Conservation (phyloP, 2,797 vertebrate genomes). For the Brachyalestes nurse region DNA sequence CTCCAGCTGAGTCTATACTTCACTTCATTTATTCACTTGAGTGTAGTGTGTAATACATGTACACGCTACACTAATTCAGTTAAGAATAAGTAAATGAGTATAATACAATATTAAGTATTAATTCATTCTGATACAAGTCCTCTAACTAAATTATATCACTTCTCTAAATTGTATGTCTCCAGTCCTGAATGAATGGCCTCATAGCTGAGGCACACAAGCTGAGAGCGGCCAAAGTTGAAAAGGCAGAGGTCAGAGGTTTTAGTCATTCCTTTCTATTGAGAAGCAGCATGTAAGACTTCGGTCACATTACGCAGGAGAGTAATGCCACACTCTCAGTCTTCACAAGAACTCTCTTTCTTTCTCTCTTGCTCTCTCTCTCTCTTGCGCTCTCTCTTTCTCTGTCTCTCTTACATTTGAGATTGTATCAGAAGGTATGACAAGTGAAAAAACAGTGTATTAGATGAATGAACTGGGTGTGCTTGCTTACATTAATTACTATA, state of each 20-base stretch:
- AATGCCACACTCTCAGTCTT: neutral
- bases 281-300: constrained; percentile 27
- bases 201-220: constrained; percentile 37
- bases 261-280: constrained; percentile 56
- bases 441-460: too few species aligned
- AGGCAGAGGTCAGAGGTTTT: constrained; percentile 54
- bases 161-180: neutral
- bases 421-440: too few species aligned
- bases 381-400: too few species aligned
- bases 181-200: constrained; percentile 39
- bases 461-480: too few species aligned
- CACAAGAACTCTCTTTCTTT: too few species aligned
- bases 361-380: neutral
- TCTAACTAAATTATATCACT: neutral
- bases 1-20: too few species aligned
- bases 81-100: too few species aligned
- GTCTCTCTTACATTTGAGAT: neutral
- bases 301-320: constrained; percentile 5
- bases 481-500: too few species aligned
- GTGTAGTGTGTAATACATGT: too few species aligned
- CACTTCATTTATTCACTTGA: too few species aligned
- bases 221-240: constrained; percentile 54
- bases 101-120: neutral
- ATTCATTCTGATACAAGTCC: neutral
- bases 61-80: too few species aligned